Evolutionary conservation across 2,888 invertebrate genomes (phyloP).

Genomic region (Malthinus flaveolus): DNA sequence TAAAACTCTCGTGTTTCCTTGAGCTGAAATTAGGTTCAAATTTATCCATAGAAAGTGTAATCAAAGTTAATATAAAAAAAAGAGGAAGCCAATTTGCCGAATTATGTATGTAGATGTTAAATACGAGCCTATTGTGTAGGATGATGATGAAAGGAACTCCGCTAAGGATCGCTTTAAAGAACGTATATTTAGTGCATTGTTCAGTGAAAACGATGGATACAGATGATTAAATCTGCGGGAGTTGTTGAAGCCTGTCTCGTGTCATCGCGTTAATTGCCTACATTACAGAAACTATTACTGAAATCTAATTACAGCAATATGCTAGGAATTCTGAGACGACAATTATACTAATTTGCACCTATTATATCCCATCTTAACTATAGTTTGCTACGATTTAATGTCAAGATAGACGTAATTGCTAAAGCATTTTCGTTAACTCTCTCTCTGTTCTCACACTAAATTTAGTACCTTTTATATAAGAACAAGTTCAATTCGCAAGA

Average conservation of each 20-base stretch:
- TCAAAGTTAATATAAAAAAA: too few species aligned
- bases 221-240: slow-evolving; percentile 46
- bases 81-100: too few species aligned
- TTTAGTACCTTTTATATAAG: slow-evolving; percentile 5
- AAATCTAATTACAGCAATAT: slow-evolving; percentile 54
- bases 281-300: slow-evolving; percentile 52
- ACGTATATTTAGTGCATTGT: slow-evolving; percentile 22
- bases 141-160: slow-evolving; percentile 18
- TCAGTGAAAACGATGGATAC: slow-evolving; percentile 29
- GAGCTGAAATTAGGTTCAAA: too few species aligned
- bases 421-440: slow-evolving; percentile 37
- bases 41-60: too few species aligned
- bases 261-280: slow-evolving; percentile 51
- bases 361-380: slow-evolving; percentile 49
- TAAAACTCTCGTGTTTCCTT: too few species aligned
- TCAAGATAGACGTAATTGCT: slow-evolving; percentile 49
- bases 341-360: slow-evolving; percentile 55
- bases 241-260: slow-evolving; percentile 47
- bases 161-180: slow-evolving; percentile 23
- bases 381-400: slow-evolving; percentile 45
- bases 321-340: slow-evolving; percentile 53
- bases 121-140: slow-evolving; percentile 15
- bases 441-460: slow-evolving; percentile 20
- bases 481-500: background rate
- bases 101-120: background rate